Evolutionary conservation across 92 coral and sea anemone species (phyloP).

Genomic region (Phenganax stokvisi): DNA sequence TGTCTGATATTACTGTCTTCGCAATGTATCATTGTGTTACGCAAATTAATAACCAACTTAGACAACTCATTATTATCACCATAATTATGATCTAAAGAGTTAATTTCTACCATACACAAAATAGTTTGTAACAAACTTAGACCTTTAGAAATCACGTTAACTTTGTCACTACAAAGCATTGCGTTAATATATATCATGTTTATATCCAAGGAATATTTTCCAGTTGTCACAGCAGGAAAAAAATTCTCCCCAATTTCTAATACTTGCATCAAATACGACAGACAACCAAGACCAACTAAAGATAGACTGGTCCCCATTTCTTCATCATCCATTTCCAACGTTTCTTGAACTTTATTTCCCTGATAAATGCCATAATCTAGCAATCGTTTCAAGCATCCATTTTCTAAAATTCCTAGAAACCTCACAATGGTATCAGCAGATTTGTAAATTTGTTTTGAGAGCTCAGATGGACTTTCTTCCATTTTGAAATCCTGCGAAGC

Average conservation of each 20-base stretch:
- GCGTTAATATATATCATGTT: not conserved
- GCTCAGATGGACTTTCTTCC: not conserved
- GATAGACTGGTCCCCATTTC: not conserved
- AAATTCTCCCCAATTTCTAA: not conserved
- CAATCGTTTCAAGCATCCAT: slow-evolving; percentile 24
- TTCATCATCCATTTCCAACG: not conserved
- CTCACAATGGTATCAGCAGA: slow-evolving; percentile 15
- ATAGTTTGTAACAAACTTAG: slow-evolving; percentile 8
- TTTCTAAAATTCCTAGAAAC: slow-evolving; percentile 21
- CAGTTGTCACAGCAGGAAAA: slow-evolving; percentile 20
- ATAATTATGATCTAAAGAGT: not conserved
- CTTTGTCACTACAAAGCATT: not conserved
- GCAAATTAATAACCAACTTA: not conserved
- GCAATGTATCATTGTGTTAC: slow-evolving; percentile 20
- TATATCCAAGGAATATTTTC: slow-evolving; percentile 14
- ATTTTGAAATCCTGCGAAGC: not conserved
- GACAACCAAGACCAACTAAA: slow-evolving; percentile 23
- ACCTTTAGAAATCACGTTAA: slow-evolving; percentile 9
- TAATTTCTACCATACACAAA: not conserved
- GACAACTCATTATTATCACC: not conserved
- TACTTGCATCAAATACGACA: slow-evolving; percentile 7
- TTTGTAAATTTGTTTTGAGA: not conserved
- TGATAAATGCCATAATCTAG: slow-evolving; percentile 19
- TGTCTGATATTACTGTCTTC: slow-evolving; percentile 17
- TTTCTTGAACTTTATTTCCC: not conserved